Base-by-base conservation (phyloP, 2,797 vertebrate species). In the Coendou prehensilis region DNA sequence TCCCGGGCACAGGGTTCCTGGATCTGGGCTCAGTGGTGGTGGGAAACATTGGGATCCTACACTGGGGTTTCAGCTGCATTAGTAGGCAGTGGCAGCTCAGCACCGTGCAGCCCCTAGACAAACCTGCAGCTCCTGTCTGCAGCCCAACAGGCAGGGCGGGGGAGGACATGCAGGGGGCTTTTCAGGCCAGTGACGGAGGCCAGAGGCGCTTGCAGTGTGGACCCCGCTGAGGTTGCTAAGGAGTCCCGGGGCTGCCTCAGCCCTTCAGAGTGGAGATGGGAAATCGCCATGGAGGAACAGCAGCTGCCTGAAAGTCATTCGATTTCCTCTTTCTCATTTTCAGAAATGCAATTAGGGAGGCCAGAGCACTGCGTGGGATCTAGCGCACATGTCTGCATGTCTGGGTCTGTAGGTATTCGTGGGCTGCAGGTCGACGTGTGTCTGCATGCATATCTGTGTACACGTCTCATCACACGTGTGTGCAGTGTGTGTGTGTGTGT, bases 271-370 rank as follows among this genome's bases (percentile, higher is more conserved):
- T 3, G 1, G 84, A 84, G 95, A 95, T 37, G 76, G 87, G 89
- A 96, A 91, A 82, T 94, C 37, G 50, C 95, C 59, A 15, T 50
- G 84, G 97, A 95, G 93, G 87, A 94, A 89, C 41, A 9, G 89
- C 18, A 7, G 76, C 96, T 1, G 54, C 92, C 95, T 71, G 89
- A 73, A 89, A 93, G 59, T 97, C 95, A 93, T 96, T 96, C 9
- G 41, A 94, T 97, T 97, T 96, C 85, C 87, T 96, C 87, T 50
- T 86, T 98, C 96, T 96, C 87, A 71, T 96, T 97, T 97, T 92
- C 89, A 92, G 92, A 96, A 97, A 97, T 93, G 95, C 93, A 90
- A 82, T 97, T 96, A 96, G 89, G 90, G 93, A 96, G 94, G 78
- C 90, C 17, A 0, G 75, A 82, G 90, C 0, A 0, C 87, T 33